These are phyloP conservation scores for Papilio machaon DNA, from an alignment of 1,140 invertebrate genomes.

Conservation along the genomic window DNA sequence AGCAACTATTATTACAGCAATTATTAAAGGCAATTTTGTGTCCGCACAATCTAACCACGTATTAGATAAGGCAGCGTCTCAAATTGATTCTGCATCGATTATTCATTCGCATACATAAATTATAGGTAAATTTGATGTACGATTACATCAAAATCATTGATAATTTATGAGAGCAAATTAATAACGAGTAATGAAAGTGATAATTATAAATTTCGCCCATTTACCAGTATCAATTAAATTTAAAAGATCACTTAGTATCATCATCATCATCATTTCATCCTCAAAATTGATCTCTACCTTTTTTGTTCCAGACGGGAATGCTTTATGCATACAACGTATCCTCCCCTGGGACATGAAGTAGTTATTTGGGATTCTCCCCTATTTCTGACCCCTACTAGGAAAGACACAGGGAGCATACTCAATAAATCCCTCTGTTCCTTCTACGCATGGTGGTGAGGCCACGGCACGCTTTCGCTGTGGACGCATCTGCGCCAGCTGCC, in stretches of 20 bases:
- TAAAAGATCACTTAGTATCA: neutral
- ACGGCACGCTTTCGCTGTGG: too few relatives aligned
- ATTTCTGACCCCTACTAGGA: too few relatives aligned
- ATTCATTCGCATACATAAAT: constrained; percentile 6
- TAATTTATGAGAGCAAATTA: neutral
- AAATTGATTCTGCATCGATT: constrained; percentile 18
- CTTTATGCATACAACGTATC: too few relatives aligned
- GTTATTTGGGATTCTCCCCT: too few relatives aligned
- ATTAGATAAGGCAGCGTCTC: neutral
- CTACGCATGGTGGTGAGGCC: too few relatives aligned
- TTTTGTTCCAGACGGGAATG: too few relatives aligned
- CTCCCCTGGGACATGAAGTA: too few relatives aligned
- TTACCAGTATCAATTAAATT: neutral
- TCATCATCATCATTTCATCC: too few relatives aligned
- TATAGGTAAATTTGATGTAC: neutral
- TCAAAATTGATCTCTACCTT: too few relatives aligned
- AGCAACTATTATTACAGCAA: neutral
- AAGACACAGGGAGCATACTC: too few relatives aligned
- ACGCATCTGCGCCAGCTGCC: too few relatives aligned
- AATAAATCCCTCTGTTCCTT: too few relatives aligned
- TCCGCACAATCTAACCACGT: neutral
- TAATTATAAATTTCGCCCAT: neutral
- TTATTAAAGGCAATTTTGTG: neutral
- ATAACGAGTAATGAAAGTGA: neutral
- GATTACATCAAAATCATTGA: neutral